phyloP scores from a whole-genome alignment of 2,797 vertebrate genomes.

The Crenichthys baileyi region DNA sequence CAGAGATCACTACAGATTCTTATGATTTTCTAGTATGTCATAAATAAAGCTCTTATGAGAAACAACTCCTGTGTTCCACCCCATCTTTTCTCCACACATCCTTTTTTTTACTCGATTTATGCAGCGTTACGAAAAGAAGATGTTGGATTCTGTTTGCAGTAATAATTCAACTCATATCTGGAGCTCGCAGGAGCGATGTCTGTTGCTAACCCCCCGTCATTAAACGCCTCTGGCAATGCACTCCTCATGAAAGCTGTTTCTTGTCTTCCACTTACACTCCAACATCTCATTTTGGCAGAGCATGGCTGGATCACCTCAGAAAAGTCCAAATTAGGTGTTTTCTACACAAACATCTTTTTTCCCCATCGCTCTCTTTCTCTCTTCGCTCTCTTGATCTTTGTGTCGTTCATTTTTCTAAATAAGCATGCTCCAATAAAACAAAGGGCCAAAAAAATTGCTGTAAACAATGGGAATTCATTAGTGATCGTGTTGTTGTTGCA shows the following conservation, averaged over 20 bases:
- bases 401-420: conserved; percentile 56
- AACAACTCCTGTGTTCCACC: conserved; percentile 7
- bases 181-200: conserved; percentile 45
- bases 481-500: conserved; percentile 56
- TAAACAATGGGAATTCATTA: conserved; percentile 64
- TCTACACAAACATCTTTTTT: conserved; percentile 48
- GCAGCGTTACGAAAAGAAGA: conserved; percentile 38
- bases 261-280: conserved; percentile 59
- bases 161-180: conserved; percentile 66
- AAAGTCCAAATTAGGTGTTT: conserved; percentile 78
- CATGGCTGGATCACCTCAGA: conserved; percentile 43
- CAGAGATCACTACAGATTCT: conserved; percentile 1
- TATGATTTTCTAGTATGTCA: background rate
- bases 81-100: conserved; percentile 22
- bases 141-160: conserved; percentile 49
- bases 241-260: conserved; percentile 67
- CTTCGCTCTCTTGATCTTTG: conserved; percentile 12
- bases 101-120: conserved; percentile 41
- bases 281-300: conserved; percentile 66
- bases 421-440: conserved; percentile 57
- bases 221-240: conserved; percentile 66
- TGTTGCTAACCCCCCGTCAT: conserved; percentile 59
- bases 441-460: conserved; percentile 51
- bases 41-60: conserved; percentile 10
- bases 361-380: background rate